A percentile compares a stretch with the other conserved stretches of the same genome.
phyloP scores from a whole-genome alignment of 2,797 vertebrate genomes.

The Alcedo atthis region DNA sequence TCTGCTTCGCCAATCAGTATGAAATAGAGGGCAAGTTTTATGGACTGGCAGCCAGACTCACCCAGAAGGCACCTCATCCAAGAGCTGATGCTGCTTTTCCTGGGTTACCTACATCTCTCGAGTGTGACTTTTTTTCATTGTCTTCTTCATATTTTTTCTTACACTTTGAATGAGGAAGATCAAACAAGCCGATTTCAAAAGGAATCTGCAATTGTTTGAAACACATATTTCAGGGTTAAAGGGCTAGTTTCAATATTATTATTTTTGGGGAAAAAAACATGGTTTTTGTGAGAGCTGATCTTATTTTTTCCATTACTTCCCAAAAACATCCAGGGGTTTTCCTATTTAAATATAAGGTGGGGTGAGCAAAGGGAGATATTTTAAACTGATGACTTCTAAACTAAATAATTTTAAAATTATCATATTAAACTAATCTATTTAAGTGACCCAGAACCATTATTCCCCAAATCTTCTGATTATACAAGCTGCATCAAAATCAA shows the following conservation, averaged over 20 bases:
- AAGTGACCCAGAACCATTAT: neutral
- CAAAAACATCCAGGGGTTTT: neutral
- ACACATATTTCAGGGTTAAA: neutral
- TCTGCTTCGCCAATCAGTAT: neutral
- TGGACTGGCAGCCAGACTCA: fast-evolving
- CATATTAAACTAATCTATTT: no score
- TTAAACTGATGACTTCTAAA: neutral
- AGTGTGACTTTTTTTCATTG: neutral
- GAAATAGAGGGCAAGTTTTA: neutral
- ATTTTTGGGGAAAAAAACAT: no score
- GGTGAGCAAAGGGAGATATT: neutral
- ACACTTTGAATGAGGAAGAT: neutral
- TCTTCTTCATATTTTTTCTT: neutral
- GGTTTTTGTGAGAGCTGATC: no score
- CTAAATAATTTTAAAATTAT: no score
- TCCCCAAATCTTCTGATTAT: neutral
- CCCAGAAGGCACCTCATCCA: neutral
- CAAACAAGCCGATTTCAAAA: neutral
- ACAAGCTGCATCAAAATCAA: neutral
- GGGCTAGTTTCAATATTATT: neutral
- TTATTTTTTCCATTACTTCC: neutral
- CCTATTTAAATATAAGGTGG: neutral
- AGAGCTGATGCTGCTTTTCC: neutral
- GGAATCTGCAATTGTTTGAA: neutral
- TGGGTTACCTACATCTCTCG: no score